A percentile compares a stretch with the other conserved stretches of the same genome.
These are phyloP conservation scores for Zaprionus capensis DNA, from an alignment of 1,140 invertebrate genomes.

Conservation along the genomic window DNA sequence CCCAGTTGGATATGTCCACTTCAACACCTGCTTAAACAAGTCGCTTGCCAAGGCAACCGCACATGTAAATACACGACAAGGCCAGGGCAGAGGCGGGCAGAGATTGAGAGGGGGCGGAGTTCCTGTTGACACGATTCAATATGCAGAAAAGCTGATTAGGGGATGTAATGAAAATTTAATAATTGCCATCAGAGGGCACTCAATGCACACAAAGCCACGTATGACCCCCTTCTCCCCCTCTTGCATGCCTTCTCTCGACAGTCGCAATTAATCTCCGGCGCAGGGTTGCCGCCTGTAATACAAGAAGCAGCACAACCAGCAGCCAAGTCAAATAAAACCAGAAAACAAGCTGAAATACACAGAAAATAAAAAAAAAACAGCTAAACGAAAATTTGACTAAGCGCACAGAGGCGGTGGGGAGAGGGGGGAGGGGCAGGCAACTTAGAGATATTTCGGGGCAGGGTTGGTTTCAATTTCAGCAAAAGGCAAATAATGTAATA, in stretches of 20 bases:
- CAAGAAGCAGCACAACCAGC: constrained; percentile 43
- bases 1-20: constrained; percentile 31
- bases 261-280: constrained; percentile 62
- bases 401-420: not conserved
- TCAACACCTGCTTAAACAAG: constrained; percentile 65
- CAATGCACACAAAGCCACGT: constrained; percentile 40
- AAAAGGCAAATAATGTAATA: constrained; percentile 82
- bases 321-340: constrained; percentile 50
- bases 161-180: constrained; percentile 84
- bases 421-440: constrained; percentile 14
- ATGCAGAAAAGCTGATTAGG: constrained; percentile 80
- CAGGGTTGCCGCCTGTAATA: constrained; percentile 44
- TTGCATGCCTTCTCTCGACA: constrained; percentile 7
- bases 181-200: constrained; percentile 69
- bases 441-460: constrained; percentile 23
- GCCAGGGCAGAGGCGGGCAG: not conserved
- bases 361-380: constrained; percentile 27
- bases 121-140: constrained; percentile 69
- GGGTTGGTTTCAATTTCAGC: constrained; percentile 83
- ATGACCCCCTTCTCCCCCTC: constrained; percentile 4
- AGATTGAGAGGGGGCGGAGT: not conserved
- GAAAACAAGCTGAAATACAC: constrained; percentile 15
- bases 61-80: constrained; percentile 28
- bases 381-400: constrained; percentile 47
- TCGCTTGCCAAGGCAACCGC: constrained; percentile 17